Base-by-base conservation (phyloP, 2,113 vertebrate genomes). In the Vanacampus margaritifer region DNA sequence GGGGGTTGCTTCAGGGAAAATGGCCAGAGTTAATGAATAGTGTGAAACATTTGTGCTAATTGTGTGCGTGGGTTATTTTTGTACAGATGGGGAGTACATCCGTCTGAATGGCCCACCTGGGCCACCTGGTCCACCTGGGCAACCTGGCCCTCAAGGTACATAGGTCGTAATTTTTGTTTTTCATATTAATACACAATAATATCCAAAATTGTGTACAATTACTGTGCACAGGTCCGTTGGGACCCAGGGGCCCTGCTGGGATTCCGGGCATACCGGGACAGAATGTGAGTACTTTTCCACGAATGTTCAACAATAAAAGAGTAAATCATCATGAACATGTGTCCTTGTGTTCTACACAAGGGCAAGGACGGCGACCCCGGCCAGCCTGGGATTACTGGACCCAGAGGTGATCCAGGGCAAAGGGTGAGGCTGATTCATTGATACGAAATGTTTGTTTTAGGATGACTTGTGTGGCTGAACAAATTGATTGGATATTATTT, bases 201-300 rank as follows among this genome's bases (percentile, higher is more conserved):
- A n/a, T 41, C 21, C 23, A 62, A 23, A 43, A 23, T 50, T 6
- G 10, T 76, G 37, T 41, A n/a, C 54, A 26, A 66, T 21, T 13
- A 28, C 9, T 35, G 28, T 41, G 17, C 14, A 8, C 39, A 90
- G 88, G 89, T 2, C 84, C 91, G 28, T 90, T 90, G 37, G 95
- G 95, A 80, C 91, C 87, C 39, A 91, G 87, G 28, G 95, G 95
- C 50, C 91, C 83, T 19, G 83, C 91, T 46, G 96, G 95, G 59
- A 87, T 90, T 8, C 78, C 88, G 2, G 96, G 94, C 74, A 79
- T 78, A 53, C 91, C 93, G 3, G 96, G 95, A 82, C 85, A 74
- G 78, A 93, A 95, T 76, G 96, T 98, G 88, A 89, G 93, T 70
- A 14, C 58, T 35, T 43, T 4, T 59, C 17, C 23, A 48, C 41